phyloP scores from a whole-genome alignment of 2,797 vertebrate species.

The Choloepus didactylus region DNA sequence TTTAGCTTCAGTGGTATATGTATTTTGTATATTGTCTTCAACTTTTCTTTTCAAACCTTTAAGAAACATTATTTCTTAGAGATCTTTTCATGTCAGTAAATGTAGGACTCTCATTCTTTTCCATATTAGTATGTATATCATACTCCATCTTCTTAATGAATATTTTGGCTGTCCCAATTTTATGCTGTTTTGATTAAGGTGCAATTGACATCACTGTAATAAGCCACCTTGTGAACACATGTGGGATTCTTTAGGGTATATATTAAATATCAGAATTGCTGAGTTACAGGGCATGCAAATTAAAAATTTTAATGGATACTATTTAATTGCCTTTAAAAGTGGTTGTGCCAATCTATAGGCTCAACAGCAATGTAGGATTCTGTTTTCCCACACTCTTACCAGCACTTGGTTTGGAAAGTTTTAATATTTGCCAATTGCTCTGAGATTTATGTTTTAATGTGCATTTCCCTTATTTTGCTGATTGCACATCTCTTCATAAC shows the following conservation, averaged over 20 bases:
- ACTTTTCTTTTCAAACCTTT: neutral
- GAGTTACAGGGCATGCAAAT: conserved; percentile 24
- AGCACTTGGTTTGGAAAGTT: neutral
- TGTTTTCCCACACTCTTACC: neutral
- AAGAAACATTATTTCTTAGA: conserved; percentile 43
- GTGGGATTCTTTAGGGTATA: neutral
- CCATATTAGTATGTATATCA: conserved; percentile 11
- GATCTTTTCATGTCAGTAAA: conserved; percentile 23
- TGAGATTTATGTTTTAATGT: conserved; percentile 13
- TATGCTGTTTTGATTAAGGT: conserved; percentile 12
- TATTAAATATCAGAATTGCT: conserved; percentile 42
- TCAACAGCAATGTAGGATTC: neutral
- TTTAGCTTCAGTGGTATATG: conserved; percentile 40
- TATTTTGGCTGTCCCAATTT: conserved; percentile 57
- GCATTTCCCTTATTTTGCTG: conserved; percentile 22
- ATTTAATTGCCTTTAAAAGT: conserved; percentile 18
- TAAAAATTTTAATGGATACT: neutral
- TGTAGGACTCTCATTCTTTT: conserved; percentile 12
- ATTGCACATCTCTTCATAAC: neutral
- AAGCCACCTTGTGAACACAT: conserved; percentile 21
- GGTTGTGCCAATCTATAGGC: neutral
- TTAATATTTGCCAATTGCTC: conserved; percentile 7
- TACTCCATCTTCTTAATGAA: neutral
- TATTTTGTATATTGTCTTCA: conserved; percentile 50
- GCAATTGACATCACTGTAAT: neutral